phyloP scores from a whole-genome alignment of 1,140 invertebrate species.

The Polypedilum pembai region DNA sequence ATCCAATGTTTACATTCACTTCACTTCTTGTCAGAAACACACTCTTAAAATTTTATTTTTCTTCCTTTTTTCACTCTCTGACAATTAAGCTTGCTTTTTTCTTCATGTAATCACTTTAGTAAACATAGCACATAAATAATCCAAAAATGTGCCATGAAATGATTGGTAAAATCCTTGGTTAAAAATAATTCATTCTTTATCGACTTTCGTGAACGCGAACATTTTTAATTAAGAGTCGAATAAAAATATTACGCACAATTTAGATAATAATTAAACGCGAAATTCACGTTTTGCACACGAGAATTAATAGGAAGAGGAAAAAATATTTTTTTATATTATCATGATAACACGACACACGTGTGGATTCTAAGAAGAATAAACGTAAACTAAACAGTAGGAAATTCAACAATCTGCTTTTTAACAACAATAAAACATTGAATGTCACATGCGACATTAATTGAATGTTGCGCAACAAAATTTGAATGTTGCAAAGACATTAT shows the following conservation, averaged over 20 bases:
- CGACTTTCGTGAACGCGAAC: too few relatives aligned
- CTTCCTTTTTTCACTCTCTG: neutral
- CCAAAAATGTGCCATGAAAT: neutral
- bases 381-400: neutral
- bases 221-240: too few relatives aligned
- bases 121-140: conserved; percentile 25
- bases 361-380: conserved; percentile 22
- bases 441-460: neutral
- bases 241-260: too few relatives aligned
- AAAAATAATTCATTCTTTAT: neutral
- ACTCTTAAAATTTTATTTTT: neutral
- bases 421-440: conserved; percentile 15
- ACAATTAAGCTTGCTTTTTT: neutral
- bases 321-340: neutral
- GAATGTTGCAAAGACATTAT: conserved; percentile 23
- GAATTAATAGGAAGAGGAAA: too few relatives aligned
- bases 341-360: neutral
- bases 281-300: too few relatives aligned
- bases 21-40: conserved; percentile 6
- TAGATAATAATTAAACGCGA: too few relatives aligned
- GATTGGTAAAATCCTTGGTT: conserved; percentile 27
- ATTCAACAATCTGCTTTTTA: neutral
- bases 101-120: neutral
- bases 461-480: neutral
- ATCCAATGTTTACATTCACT: conserved; percentile 9